Evolutionary conservation across 2,797 vertebrate genomes (phyloP).

Genomic region (Xerus rutilus): DNA sequence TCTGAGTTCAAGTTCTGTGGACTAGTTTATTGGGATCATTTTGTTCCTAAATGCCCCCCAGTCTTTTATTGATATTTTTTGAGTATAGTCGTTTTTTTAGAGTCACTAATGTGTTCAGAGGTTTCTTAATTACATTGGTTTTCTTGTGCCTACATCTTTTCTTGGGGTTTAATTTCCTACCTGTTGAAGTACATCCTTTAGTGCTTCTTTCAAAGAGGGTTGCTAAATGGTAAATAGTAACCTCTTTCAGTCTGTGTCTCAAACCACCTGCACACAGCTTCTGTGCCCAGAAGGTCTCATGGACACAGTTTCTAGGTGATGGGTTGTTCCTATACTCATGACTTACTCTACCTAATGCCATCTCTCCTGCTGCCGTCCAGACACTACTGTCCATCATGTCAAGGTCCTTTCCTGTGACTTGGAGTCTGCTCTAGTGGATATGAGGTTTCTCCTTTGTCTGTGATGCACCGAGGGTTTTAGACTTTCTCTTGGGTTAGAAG

Average conservation of each 20-base stretch:
- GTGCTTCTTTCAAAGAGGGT: not conserved
- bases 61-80: not conserved
- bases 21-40: not conserved
- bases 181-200: not conserved
- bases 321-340: not conserved
- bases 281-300: not conserved
- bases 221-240: not conserved
- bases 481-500: not conserved
- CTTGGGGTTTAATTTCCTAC: not conserved
- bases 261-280: not conserved
- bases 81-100: not conserved
- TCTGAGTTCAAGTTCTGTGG: not conserved
- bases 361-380: no score
- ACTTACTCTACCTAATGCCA: no score
- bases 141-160: not conserved
- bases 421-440: not conserved
- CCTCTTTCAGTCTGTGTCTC: not conserved
- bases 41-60: not conserved
- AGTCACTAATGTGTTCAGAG: not conserved
- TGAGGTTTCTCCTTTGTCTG: not conserved
- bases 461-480: not conserved
- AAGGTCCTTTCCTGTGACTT: not conserved
- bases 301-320: not conserved
- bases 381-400: not conserved
- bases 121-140: not conserved